Evolutionary conservation across 2,888 invertebrate species (phyloP).

Genomic region (Muschampia plurimacula): DNA sequence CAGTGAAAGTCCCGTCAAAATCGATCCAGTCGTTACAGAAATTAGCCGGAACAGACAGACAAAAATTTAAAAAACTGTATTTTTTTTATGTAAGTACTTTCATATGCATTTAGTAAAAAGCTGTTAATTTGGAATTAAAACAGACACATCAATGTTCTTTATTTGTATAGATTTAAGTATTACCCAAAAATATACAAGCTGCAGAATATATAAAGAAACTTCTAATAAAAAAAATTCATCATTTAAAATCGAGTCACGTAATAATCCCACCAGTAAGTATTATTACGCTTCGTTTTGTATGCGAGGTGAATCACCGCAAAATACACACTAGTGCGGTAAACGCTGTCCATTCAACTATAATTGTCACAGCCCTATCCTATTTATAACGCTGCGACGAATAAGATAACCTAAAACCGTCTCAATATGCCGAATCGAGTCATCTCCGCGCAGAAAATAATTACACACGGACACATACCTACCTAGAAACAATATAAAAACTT

Average conservation of each 20-base stretch:
- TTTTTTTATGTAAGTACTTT: too few relatives aligned
- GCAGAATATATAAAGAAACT: background rate
- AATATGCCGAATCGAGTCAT: constrained; percentile 27
- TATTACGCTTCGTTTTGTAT: background rate
- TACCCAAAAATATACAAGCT: background rate
- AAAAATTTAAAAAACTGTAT: too few relatives aligned
- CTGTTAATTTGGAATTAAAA: too few relatives aligned
- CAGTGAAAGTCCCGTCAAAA: too few relatives aligned
- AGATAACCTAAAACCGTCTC: constrained; percentile 46
- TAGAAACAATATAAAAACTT: constrained; percentile 48
- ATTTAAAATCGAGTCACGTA: background rate
- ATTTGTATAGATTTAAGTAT: too few relatives aligned
- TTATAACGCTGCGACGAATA: constrained; percentile 30
- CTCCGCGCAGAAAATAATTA: constrained; percentile 47
- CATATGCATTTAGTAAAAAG: too few relatives aligned
- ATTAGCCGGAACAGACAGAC: too few relatives aligned
- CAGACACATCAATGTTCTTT: too few relatives aligned
- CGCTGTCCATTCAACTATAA: constrained; percentile 25
- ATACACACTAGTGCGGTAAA: constrained; percentile 25
- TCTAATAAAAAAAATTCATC: background rate
- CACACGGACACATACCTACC: constrained; percentile 45
- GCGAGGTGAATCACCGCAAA: constrained; percentile 21
- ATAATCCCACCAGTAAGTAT: constrained; percentile 7
- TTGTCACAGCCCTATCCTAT: constrained; percentile 28
- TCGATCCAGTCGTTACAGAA: too few relatives aligned